phyloP scores from a whole-genome alignment of 2,113 vertebrate genomes.

The Tricholaema leucomelas region DNA sequence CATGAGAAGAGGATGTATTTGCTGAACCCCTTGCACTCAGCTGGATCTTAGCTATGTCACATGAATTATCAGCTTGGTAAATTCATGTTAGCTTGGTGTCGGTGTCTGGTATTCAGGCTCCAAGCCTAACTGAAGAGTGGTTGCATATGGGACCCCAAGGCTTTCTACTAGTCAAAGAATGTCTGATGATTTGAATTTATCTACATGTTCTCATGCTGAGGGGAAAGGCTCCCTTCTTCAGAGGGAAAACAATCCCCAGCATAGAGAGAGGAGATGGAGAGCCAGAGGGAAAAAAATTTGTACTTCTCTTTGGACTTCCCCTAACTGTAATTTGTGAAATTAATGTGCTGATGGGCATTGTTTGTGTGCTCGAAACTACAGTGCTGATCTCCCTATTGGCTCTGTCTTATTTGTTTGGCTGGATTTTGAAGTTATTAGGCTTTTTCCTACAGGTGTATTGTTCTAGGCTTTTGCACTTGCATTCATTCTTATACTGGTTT shows the following conservation, averaged over 20 bases:
- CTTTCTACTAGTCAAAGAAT: constrained; percentile 9
- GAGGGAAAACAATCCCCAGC: background rate
- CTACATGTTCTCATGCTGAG: background rate
- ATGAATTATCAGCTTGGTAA: background rate
- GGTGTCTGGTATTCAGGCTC: background rate
- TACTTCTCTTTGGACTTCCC: background rate
- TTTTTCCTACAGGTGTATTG: background rate
- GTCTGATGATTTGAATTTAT: constrained; percentile 1
- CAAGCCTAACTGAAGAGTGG: background rate
- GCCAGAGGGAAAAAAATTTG: background rate
- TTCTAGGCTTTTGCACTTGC: constrained; percentile 8
- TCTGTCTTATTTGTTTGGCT: background rate
- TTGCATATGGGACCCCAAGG: background rate
- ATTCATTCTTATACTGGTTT: constrained; percentile 34
- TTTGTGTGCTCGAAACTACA: background rate
- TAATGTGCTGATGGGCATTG: background rate
- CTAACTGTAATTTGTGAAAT: background rate
- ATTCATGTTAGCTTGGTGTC: background rate
- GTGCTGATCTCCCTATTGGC: background rate
- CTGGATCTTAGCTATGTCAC: background rate
- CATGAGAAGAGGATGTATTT: background rate
- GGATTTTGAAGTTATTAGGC: background rate
- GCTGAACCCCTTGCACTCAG: background rate
- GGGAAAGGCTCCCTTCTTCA: background rate
- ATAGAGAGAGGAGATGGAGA: background rate